These are phyloP conservation scores for Spondyliosoma cantharus DNA, from an alignment of 2,797 vertebrate genomes.

Conservation along the genomic window DNA sequence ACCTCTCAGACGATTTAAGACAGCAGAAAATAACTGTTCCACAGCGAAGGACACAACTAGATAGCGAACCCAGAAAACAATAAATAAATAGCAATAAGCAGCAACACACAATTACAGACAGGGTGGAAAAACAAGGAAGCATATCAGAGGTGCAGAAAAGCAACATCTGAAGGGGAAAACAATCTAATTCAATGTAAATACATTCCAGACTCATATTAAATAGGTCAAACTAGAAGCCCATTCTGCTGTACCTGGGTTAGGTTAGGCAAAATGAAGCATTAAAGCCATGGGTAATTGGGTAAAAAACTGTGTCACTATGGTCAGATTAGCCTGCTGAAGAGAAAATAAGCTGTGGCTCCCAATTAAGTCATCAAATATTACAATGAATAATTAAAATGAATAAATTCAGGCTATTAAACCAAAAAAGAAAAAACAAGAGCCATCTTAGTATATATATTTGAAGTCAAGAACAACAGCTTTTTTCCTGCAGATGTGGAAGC, in stretches of 20 bases:
- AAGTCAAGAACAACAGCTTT: not conserved
- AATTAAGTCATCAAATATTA: not conserved
- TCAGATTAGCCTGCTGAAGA: not conserved
- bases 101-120: slow-evolving; percentile 19
- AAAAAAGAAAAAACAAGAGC: not conserved
- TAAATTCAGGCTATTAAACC: too few species aligned
- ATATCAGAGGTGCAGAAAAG: slow-evolving; percentile 4
- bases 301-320: not conserved
- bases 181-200: not conserved
- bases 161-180: slow-evolving; percentile 18
- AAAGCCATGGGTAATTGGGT: not conserved
- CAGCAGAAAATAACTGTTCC: slow-evolving; percentile 35
- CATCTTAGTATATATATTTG: not conserved
- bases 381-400: too few species aligned
- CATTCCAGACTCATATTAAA: not conserved
- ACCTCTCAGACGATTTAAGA: slow-evolving; percentile 4
- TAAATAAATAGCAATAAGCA: slow-evolving; percentile 32
- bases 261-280: not conserved
- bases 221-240: not conserved
- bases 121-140: slow-evolving; percentile 9
- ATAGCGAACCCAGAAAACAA: slow-evolving; percentile 37
- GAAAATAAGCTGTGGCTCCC: not conserved
- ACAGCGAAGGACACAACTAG: slow-evolving; percentile 45
- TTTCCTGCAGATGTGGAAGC: not conserved
- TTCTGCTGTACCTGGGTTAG: not conserved